phyloP scores from a whole-genome alignment of 2,888 invertebrate species.

The Lithophane ornitopus region DNA sequence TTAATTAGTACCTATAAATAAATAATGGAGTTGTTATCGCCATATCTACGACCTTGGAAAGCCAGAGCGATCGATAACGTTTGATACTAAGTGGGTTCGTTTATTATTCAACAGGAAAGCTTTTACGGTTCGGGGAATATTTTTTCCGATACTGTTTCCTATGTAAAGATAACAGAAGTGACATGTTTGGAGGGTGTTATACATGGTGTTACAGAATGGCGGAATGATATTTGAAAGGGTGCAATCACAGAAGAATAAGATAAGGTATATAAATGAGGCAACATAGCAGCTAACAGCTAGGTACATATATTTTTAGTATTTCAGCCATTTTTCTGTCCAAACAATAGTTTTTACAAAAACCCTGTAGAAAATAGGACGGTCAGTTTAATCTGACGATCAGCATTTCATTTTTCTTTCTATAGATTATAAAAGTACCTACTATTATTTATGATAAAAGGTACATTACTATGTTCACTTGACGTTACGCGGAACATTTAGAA shows the following conservation, averaged over 20 bases:
- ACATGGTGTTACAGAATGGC: background rate
- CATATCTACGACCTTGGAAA: slow-evolving; percentile 64
- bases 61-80: slow-evolving; percentile 66
- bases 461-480: background rate
- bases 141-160: no score
- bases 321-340: no score
- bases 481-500: background rate
- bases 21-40: slow-evolving; percentile 43
- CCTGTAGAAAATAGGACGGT: no score
- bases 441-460: background rate
- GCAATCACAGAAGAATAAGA: background rate
- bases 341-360: no score
- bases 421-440: no score
- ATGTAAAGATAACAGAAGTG: slow-evolving; percentile 13
- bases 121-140: slow-evolving; percentile 24
- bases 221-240: background rate
- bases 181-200: slow-evolving; percentile 13
- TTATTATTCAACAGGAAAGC: slow-evolving; percentile 57
- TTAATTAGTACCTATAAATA: slow-evolving; percentile 48
- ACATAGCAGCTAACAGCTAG: no score
- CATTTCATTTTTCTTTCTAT: no score
- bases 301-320: background rate
- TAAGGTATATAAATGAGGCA: no score
- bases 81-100: slow-evolving; percentile 48
- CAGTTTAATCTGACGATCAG: no score